These are phyloP conservation scores for Meda fulgida DNA, from an alignment of 2,797 vertebrate genomes.

Conservation along the genomic window DNA sequence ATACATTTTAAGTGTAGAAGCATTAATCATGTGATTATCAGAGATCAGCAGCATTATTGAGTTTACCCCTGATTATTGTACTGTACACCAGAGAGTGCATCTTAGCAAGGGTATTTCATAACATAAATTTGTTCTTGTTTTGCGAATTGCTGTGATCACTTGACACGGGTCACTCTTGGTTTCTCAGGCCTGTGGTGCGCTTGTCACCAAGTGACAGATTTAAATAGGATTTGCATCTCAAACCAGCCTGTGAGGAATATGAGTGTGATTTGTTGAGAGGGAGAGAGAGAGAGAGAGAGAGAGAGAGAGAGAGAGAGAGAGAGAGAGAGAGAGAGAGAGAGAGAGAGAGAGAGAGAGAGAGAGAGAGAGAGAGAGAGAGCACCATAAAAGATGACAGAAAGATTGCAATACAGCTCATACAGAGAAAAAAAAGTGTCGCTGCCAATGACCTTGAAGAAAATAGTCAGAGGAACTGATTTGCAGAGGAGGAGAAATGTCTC, in stretches of 20 bases:
- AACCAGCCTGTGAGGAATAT: conserved; percentile 58
- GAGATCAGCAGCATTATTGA: conserved; percentile 24
- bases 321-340: conserved; percentile 18
- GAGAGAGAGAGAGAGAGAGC: conserved; percentile 38
- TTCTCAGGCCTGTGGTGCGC: background rate
- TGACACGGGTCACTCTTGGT: conserved; percentile 51
- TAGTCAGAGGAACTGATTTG: background rate
- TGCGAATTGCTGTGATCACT: conserved; percentile 65
- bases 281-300: conserved; percentile 2
- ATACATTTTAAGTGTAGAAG: background rate
- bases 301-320: conserved; percentile 18
- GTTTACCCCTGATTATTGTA: background rate
- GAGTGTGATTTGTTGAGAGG: conserved; percentile 44
- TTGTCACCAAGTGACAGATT: conserved; percentile 68
- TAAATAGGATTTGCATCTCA: conserved; percentile 73
- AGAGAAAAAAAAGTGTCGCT: background rate
- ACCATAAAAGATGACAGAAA: conserved; percentile 19
- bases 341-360: conserved; percentile 5
- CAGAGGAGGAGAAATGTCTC: background rate
- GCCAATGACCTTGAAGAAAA: conserved; percentile 25
- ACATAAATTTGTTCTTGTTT: conserved; percentile 61
- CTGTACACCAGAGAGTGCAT: background rate
- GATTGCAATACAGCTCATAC: conserved; percentile 14
- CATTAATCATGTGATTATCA: conserved; percentile 23
- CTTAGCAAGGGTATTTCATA: conserved; percentile 27